phyloP scores from a whole-genome alignment of 2,888 invertebrate genomes.

The Drosophila demipolita region DNA sequence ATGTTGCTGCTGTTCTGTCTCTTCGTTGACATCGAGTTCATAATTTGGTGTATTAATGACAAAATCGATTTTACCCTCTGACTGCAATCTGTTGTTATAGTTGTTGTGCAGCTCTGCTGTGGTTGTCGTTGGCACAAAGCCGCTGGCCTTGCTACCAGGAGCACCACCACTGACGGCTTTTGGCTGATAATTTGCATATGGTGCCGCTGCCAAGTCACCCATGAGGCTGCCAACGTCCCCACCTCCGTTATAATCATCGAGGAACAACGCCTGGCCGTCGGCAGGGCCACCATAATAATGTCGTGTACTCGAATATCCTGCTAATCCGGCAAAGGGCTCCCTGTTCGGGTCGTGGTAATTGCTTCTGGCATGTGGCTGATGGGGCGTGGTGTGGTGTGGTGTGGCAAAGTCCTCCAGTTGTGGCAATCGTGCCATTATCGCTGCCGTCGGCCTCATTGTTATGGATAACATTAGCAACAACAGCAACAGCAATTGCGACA shows the following conservation, averaged over 20 bases:
- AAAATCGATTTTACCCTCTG: slow-evolving; percentile 77
- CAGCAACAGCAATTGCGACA: slow-evolving; percentile 24
- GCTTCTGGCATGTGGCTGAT: slow-evolving; percentile 51
- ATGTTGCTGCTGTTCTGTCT: slow-evolving; percentile 11
- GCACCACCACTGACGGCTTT: slow-evolving; percentile 31
- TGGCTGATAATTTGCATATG: slow-evolving; percentile 76
- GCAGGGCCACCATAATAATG: slow-evolving; percentile 64
- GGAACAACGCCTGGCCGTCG: slow-evolving; percentile 24
- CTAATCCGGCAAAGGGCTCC: slow-evolving; percentile 63
- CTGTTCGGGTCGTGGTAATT: slow-evolving; percentile 64
- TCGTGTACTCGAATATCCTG: slow-evolving; percentile 62
- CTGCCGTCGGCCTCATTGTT: slow-evolving; percentile 55
- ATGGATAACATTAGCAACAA: slow-evolving; percentile 46
- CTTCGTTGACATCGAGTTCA: slow-evolving; percentile 51
- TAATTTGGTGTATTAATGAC: slow-evolving; percentile 77
- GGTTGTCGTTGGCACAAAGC: slow-evolving; percentile 69
- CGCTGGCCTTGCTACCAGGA: slow-evolving; percentile 46
- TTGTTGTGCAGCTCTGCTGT: slow-evolving; percentile 29
- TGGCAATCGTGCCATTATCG: slow-evolving; percentile 44
- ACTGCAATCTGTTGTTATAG: slow-evolving; percentile 40
- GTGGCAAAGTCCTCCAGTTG: slow-evolving; percentile 31
- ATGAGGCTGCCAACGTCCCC: slow-evolving; percentile 35
- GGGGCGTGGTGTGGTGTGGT: slow-evolving; percentile 14
- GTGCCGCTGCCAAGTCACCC: slow-evolving; percentile 62
- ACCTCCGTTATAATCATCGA: neutral